These are phyloP conservation scores for Prosopocoilus inquinatus DNA, from an alignment of 2,888 invertebrate species.

Conservation along the genomic window DNA sequence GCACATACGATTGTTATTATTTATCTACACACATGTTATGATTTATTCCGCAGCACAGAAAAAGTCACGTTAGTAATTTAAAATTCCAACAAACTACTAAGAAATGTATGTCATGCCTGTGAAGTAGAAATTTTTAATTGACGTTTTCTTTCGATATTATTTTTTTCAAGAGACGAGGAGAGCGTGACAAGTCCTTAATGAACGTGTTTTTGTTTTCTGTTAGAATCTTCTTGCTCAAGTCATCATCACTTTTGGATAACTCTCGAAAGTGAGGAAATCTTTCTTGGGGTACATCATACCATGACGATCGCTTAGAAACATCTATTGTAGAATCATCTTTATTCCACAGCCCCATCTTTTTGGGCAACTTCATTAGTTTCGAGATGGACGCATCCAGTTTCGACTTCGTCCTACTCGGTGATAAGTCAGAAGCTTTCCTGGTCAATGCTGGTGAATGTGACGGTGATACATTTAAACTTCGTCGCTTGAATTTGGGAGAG, in stretches of 20 bases:
- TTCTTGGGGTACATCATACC: slow-evolving; percentile 32
- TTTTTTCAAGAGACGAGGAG: not conserved
- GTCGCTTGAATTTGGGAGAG: slow-evolving; percentile 41
- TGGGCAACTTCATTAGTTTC: slow-evolving; percentile 55
- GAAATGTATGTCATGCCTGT: slow-evolving; percentile 15
- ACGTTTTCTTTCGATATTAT: not conserved
- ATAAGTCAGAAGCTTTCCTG: slow-evolving; percentile 17
- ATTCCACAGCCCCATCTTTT: slow-evolving; percentile 59
- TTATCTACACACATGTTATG: too few species aligned
- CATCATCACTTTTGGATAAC: slow-evolving; percentile 40
- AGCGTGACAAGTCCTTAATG: not conserved
- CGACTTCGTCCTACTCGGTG: slow-evolving; percentile 31
- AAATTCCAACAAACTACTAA: slow-evolving; percentile 5
- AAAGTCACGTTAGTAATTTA: slow-evolving; percentile 1
- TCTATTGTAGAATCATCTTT: slow-evolving; percentile 45
- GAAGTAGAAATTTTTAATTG: slow-evolving; percentile 8
- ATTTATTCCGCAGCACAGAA: too few species aligned
- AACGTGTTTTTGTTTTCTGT: not conserved
- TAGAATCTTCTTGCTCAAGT: slow-evolving; percentile 8
- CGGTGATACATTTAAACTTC: slow-evolving; percentile 29
- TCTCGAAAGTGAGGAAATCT: slow-evolving; percentile 15
- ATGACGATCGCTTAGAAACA: slow-evolving; percentile 31
- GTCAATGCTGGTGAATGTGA: slow-evolving; percentile 14
- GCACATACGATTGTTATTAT: too few species aligned
- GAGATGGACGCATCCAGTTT: slow-evolving; percentile 23